These are phyloP conservation scores for Platynereis dumerilii DNA, from an alignment of 2,888 invertebrate genomes.

Conservation along the genomic window DNA sequence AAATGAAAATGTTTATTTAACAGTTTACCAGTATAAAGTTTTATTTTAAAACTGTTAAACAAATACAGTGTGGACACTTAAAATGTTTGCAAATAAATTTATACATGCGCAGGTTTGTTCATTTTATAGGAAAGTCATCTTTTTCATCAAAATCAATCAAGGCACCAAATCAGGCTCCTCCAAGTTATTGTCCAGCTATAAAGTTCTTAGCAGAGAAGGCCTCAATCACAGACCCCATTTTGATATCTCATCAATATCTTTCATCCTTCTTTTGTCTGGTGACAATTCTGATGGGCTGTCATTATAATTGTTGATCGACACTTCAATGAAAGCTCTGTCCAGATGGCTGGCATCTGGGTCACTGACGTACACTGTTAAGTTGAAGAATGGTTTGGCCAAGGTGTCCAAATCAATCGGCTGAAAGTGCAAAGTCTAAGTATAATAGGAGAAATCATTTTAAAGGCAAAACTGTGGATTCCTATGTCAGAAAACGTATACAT, in stretches of 20 bases:
- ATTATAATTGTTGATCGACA: slow-evolving; percentile 83
- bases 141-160: no score
- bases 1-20: no score
- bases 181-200: slow-evolving; percentile 71
- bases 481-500: neutral
- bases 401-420: slow-evolving; percentile 36
- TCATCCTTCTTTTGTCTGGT: slow-evolving; percentile 34
- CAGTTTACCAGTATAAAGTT: no score
- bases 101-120: no score
- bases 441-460: neutral
- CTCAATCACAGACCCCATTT: slow-evolving; percentile 87
- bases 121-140: no score
- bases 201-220: slow-evolving; percentile 95
- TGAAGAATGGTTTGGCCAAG: slow-evolving; percentile 15
- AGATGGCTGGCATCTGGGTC: slow-evolving; percentile 19
- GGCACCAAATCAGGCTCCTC: slow-evolving; percentile 33
- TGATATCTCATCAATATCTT: no score
- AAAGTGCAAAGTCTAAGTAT: no score
- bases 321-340: slow-evolving; percentile 19
- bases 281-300: slow-evolving; percentile 92
- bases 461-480: neutral
- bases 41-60: no score
- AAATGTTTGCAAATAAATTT: no score
- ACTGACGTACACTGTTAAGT: slow-evolving; percentile 27
- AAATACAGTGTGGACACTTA: no score